Evolutionary conservation across 1,140 invertebrate species (phyloP).

Genomic region (Procambarus virginalis): DNA sequence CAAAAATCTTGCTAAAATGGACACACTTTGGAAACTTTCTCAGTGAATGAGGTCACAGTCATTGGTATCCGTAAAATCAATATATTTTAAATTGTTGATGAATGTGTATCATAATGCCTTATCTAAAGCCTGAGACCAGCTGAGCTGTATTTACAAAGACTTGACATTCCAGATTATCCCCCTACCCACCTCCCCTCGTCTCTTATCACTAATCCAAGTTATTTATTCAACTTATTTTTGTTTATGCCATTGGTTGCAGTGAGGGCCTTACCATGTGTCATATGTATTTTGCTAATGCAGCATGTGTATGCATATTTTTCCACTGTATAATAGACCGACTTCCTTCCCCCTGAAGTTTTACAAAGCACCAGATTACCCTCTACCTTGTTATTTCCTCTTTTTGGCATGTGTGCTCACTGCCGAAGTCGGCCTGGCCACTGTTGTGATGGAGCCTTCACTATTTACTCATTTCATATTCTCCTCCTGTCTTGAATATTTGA

Average conservation of each 20-base stretch:
- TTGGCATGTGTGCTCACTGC: neutral
- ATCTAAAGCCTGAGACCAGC: neutral
- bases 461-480: neutral
- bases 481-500: neutral
- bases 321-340: conserved; percentile 39
- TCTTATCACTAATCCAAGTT: conserved; percentile 10
- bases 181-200: neutral
- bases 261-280: conserved; percentile 49
- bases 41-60: too few relatives aligned
- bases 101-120: too few relatives aligned
- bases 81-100: too few relatives aligned
- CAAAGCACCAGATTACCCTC: conserved; percentile 2
- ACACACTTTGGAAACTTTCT: too few relatives aligned
- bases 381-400: neutral
- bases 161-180: conserved; percentile 18
- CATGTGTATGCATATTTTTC: conserved; percentile 48
- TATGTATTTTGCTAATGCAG: conserved; percentile 37
- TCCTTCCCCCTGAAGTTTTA: neutral
- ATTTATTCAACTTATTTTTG: neutral
- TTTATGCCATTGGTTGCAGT: conserved; percentile 34
- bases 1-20: too few relatives aligned
- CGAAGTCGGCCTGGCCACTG: neutral
- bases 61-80: too few relatives aligned
- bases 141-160: neutral
- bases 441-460: conserved; percentile 7